A percentile compares a stretch with the other conserved stretches of the same genome.
Evolutionary conservation across 1,140 invertebrate species (phyloP).

Genomic region (Drosophila simulans): DNA sequence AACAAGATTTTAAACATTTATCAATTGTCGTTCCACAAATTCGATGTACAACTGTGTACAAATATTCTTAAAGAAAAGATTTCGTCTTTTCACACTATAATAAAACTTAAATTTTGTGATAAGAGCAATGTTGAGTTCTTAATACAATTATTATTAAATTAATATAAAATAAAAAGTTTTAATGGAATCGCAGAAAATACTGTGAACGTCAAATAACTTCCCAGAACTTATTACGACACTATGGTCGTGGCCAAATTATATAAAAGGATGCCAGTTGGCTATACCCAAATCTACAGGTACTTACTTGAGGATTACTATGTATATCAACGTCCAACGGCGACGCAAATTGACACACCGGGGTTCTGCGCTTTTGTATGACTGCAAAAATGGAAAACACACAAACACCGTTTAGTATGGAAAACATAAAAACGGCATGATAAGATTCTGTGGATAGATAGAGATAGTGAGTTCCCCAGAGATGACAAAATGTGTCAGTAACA

Average conservation of each 20-base stretch:
- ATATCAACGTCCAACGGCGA: constrained; percentile 96
- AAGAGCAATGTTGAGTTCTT: no score
- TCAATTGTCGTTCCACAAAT: no score
- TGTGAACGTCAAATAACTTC: no score
- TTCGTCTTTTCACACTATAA: no score
- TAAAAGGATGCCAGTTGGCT: constrained; percentile 17
- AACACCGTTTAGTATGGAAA: constrained; percentile 55
- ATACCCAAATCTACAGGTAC: constrained; percentile 43
- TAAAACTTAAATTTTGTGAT: no score
- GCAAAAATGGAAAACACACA: constrained; percentile 69
- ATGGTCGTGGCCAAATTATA: not conserved
- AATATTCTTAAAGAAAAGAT: no score
- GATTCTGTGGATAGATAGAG: constrained; percentile 52
- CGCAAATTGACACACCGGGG: constrained; percentile 97
- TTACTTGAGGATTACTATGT: constrained; percentile 98
- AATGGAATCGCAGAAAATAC: no score
- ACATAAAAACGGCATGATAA: constrained; percentile 53
- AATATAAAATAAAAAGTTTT: no score
- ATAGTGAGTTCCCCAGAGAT: constrained; percentile 44
- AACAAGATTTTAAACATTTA: no score
- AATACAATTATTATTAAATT: no score
- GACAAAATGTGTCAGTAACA: constrained; percentile 37
- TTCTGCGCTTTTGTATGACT: constrained; percentile 97
- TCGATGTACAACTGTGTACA: no score
- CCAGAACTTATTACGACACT: no score